A percentile compares a stretch with the other conserved stretches of the same genome.
These are phyloP conservation scores for Colaptes auratus DNA, from an alignment of 2,113 vertebrate genomes.

Conservation along the genomic window DNA sequence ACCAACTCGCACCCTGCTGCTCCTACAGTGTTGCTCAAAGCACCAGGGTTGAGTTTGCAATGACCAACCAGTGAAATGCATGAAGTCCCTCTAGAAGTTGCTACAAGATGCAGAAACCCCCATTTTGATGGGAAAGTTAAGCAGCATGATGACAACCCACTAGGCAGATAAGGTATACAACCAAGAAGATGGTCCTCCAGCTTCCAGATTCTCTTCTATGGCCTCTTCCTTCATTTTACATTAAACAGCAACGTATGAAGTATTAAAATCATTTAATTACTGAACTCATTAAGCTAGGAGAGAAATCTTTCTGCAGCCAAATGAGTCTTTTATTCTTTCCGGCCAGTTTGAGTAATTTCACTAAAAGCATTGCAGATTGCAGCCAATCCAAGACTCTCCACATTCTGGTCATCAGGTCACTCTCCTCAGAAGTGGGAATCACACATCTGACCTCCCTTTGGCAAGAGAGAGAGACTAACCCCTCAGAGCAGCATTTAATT, in stretches of 20 bases:
- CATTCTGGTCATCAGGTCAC: neutral
- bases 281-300: neutral
- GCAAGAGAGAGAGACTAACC: neutral
- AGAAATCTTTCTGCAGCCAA: conserved; percentile 11
- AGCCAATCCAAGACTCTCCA: neutral
- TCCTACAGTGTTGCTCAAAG: neutral
- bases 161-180: neutral
- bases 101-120: neutral
- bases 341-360: neutral
- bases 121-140: neutral
- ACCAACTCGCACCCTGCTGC: neutral
- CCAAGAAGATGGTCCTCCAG: neutral
- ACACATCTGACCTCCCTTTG: neutral
- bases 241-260: neutral
- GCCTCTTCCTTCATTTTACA: neutral
- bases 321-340: neutral
- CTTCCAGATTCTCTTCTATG: neutral
- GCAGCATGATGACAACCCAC: rapidly evolving
- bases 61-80: neutral
- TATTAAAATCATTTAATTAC: neutral
- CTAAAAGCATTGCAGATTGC: neutral
- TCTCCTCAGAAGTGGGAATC: neutral
- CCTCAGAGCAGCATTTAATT: neutral
- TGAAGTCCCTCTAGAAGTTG: neutral
- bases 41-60: neutral